These are phyloP conservation scores for Sebastes cheni DNA, from an alignment of 2,797 vertebrate species.

Conservation along the genomic window DNA sequence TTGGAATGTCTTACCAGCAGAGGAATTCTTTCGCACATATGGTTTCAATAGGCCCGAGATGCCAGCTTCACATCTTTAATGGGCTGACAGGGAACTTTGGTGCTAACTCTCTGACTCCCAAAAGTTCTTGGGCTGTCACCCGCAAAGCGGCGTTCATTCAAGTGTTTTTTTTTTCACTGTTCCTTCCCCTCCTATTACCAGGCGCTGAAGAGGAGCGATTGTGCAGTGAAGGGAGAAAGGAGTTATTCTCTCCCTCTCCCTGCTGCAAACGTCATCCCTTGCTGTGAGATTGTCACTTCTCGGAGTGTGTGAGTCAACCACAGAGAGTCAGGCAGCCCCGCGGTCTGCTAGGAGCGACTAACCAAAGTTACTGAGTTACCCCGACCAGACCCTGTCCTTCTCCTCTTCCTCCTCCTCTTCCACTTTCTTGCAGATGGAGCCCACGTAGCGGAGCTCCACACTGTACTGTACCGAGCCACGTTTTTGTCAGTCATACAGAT, in stretches of 20 bases:
- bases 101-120: conserved; percentile 96
- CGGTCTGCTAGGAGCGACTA: conserved; percentile 85
- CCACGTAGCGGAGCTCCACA: conserved; percentile 44
- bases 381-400: conserved; percentile 27
- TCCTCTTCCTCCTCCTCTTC: conserved; percentile 5
- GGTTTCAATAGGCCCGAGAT: conserved; percentile 97
- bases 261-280: conserved; percentile 85
- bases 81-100: conserved; percentile 96
- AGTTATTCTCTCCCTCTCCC: conserved; percentile 80
- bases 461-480: conserved; percentile 78
- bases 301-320: conserved; percentile 82
- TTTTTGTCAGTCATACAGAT: conserved; percentile 45
- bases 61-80: conserved; percentile 98
- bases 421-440: conserved; percentile 9
- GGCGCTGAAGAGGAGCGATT: conserved; percentile 89
- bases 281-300: conserved; percentile 88
- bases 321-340: conserved; percentile 84
- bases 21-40: conserved; percentile 99
- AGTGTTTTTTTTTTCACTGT: conserved; percentile 66
- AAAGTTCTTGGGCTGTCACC: conserved; percentile 96
- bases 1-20: conserved; percentile 99
- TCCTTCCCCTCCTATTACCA: conserved; percentile 81
- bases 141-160: conserved; percentile 87
- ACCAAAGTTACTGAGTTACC: conserved; percentile 87
- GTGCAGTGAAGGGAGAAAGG: conserved; percentile 82